These are phyloP conservation scores for Lanius ludovicianus DNA, from an alignment of 2,113 vertebrate genomes.

Conservation along the genomic window DNA sequence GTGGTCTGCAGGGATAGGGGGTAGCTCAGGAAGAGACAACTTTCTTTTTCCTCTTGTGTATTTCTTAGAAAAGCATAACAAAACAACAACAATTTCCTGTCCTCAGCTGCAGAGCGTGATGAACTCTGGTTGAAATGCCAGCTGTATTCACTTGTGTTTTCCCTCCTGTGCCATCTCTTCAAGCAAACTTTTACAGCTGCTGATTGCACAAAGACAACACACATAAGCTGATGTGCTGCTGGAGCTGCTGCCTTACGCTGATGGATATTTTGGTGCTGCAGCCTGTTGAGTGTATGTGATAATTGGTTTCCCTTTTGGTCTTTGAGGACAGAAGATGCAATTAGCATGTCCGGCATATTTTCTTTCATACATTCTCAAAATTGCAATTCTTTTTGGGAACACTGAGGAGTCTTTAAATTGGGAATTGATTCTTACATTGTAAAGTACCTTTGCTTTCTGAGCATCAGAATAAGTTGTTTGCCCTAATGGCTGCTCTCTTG, in stretches of 20 bases:
- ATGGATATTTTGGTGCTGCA: constrained; percentile 50
- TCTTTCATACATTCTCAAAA: constrained; percentile 58
- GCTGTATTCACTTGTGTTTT: constrained; percentile 41
- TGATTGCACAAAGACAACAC: constrained; percentile 17
- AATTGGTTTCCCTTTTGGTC: constrained; percentile 71
- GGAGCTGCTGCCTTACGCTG: constrained; percentile 22
- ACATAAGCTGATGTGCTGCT: constrained; percentile 1
- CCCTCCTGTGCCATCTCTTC: constrained; percentile 32
- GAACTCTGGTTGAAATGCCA: constrained; percentile 35
- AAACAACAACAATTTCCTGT: background rate
- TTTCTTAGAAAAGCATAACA: background rate
- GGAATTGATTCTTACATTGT: constrained; percentile 20
- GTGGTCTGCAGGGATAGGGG: background rate
- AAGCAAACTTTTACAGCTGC: constrained; percentile 2
- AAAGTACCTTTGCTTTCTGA: constrained; percentile 25
- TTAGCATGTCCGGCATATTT: constrained; percentile 66
- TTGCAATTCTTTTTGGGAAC: constrained; percentile 53
- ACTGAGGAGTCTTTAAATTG: background rate
- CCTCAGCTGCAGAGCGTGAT: background rate
- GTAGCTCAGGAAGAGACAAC: background rate
- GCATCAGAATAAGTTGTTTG: constrained; percentile 29
- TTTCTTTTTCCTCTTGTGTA: background rate
- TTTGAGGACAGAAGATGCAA: constrained; percentile 76
- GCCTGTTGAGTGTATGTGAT: constrained; percentile 70
- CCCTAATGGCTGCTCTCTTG: background rate